These are phyloP conservation scores for Platypus cylindrus DNA, from an alignment of 2,888 invertebrate genomes.

Conservation along the genomic window DNA sequence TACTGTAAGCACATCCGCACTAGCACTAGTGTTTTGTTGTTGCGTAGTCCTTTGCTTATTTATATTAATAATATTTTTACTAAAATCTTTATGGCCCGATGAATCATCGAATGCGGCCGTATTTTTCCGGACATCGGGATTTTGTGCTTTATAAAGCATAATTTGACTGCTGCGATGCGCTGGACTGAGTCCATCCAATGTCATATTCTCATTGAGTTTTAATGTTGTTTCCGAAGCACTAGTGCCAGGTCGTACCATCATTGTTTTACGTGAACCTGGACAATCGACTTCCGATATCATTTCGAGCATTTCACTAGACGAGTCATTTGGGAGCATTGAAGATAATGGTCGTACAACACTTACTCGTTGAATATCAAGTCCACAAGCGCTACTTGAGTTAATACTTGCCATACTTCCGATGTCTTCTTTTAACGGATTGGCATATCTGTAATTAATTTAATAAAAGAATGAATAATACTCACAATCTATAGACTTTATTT, in stretches of 20 bases:
- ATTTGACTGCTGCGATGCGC: slow-evolving; percentile 48
- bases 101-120: slow-evolving; percentile 51
- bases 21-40: slow-evolving; percentile 28
- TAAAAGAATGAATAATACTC: neutral
- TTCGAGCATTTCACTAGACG: slow-evolving; percentile 49
- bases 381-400: slow-evolving; percentile 26
- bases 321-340: slow-evolving; percentile 35
- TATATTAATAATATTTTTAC: slow-evolving; percentile 57
- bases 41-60: slow-evolving; percentile 36
- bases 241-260: slow-evolving; percentile 36
- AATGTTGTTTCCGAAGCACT: slow-evolving; percentile 28
- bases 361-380: slow-evolving; percentile 35
- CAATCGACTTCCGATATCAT: slow-evolving; percentile 46
- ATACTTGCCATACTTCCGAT: slow-evolving; percentile 32
- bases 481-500: too few relatives aligned
- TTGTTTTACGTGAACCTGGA: slow-evolving; percentile 34
- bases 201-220: slow-evolving; percentile 26
- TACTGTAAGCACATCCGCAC: slow-evolving; percentile 42
- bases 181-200: slow-evolving; percentile 31
- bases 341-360: slow-evolving; percentile 35
- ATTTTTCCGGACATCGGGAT: slow-evolving; percentile 73
- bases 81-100: slow-evolving; percentile 57
- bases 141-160: slow-evolving; percentile 71
- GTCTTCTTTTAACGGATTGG: slow-evolving; percentile 37
- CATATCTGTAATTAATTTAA: slow-evolving; percentile 21